Base-by-base conservation (phyloP, 2,888 invertebrate genomes). In the Cheilosia urbana region DNA sequence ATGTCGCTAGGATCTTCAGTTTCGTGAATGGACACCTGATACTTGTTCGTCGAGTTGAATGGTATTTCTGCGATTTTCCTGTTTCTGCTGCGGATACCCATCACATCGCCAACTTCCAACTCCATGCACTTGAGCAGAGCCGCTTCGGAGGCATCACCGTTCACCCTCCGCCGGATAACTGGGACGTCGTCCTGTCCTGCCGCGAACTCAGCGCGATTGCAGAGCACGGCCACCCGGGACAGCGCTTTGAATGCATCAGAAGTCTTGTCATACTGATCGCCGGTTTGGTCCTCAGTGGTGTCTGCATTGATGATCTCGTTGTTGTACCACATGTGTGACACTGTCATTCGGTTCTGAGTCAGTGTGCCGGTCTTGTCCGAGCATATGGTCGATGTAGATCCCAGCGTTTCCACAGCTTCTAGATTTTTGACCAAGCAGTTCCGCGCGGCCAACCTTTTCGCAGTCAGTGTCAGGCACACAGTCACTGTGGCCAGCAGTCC, bases 251-350 rank as follows among this genome's bases (percentile, higher is more conserved):
- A 96, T 88, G 95, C 95, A 27, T 94, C 94, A 91, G 95, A 95
- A 72, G 94, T 94, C 88, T 94, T 93, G 93, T 97, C 97, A 2
- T 97, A 91, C 96, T 96, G 15, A 96, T 27, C 96, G 89, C 96
- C 97, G 82, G 97, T 96, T 92, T 98, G 98, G 93, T 98, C 97
- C 92, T 98, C 98, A 89, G 97, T 98, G 82, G 98, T 98, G 91
- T 99, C 98, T 62, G 98, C 97, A 92, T 98, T 98, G 90, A 98
- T 96, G 93, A 99, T 98, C 93, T 96, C 96, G 92, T 98, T 97
- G 92, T 98, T 98, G 92, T 97, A 98, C 96, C 98, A 98, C 97
- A 98, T 98, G 93, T 98, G 98, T 85, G 98, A 97, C 37, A 98
- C 98, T 7, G 98, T 98, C 98, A 98, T 98, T 89, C 98, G 94